These are phyloP conservation scores for Onychorhynchus coronatus DNA, from an alignment of 2,113 vertebrate genomes.

Conservation along the genomic window DNA sequence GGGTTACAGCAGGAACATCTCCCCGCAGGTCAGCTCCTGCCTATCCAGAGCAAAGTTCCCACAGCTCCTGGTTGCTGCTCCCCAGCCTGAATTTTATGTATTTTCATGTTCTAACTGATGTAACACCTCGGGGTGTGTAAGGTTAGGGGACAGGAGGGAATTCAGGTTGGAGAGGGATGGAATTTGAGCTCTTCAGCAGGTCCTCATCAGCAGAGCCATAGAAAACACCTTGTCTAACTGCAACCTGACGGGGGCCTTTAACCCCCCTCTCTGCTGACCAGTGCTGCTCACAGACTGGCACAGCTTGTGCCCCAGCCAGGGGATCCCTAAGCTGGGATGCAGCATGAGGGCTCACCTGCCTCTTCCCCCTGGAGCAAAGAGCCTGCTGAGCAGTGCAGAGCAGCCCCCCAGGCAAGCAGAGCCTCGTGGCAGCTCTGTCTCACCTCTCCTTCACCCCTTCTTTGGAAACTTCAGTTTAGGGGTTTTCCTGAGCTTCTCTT, in stretches of 20 bases:
- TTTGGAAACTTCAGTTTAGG: neutral
- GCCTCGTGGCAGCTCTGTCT: neutral
- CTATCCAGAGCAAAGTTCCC: neutral
- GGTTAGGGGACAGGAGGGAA: neutral
- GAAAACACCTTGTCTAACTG: neutral
- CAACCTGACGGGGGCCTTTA: neutral
- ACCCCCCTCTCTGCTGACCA: no score
- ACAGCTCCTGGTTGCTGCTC: neutral
- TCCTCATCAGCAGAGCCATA: neutral
- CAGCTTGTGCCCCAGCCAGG: neutral
- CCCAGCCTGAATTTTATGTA: neutral
- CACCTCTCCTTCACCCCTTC: neutral
- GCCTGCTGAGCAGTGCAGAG: neutral
- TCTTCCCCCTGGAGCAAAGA: neutral
- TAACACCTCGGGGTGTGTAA: neutral
- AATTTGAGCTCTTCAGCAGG: neutral
- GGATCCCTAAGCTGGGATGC: neutral
- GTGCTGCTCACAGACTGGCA: neutral
- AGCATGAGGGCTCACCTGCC: neutral
- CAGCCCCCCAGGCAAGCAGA: neutral
- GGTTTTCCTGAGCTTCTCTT: neutral
- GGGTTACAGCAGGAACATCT: neutral
- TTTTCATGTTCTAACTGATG: neutral
- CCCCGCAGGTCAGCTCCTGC: neutral
- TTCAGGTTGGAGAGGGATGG: rapidly evolving